Conservation (phyloP, 1,140 invertebrate genomes). For the Leptinotarsa texana region DNA sequence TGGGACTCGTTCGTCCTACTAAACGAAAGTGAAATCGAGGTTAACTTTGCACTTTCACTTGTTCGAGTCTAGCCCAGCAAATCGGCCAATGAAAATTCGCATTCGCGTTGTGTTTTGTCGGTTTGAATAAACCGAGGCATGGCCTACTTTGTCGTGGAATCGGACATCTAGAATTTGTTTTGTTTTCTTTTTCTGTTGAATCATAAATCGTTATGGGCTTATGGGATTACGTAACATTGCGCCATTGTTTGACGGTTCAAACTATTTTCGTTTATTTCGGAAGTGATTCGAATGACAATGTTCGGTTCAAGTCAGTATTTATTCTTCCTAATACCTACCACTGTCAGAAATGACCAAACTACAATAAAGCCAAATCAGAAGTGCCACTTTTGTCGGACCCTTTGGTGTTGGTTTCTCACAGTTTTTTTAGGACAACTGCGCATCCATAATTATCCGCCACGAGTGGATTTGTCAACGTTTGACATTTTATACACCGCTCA, state of each 20-base stretch:
- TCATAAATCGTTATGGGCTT: slow-evolving; percentile 32
- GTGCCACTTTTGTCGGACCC: too few relatives aligned
- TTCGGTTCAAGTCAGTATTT: not conserved
- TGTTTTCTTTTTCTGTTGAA: slow-evolving; percentile 37
- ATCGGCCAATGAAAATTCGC: slow-evolving; percentile 45
- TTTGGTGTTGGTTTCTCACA: too few relatives aligned
- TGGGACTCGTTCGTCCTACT: slow-evolving; percentile 57
- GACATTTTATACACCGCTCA: too few relatives aligned
- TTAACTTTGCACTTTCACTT: slow-evolving; percentile 57
- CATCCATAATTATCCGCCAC: too few relatives aligned
- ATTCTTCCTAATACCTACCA: not conserved
- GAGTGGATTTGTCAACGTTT: too few relatives aligned
- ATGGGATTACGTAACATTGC: slow-evolving; percentile 36
- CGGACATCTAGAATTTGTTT: slow-evolving; percentile 49
- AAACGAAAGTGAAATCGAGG: slow-evolving; percentile 58
- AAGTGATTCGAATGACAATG: slow-evolving; percentile 12
- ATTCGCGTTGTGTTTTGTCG: slow-evolving; percentile 49
- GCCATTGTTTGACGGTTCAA: slow-evolving; percentile 21
- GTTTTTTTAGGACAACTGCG: too few relatives aligned
- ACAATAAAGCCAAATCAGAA: not conserved
- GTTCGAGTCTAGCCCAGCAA: slow-evolving; percentile 53
- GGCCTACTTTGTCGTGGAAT: slow-evolving; percentile 51
- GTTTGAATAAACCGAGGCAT: slow-evolving; percentile 54
- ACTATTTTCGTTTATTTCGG: slow-evolving; percentile 17
- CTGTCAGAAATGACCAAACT: not conserved